These are phyloP conservation scores for Calosoma granatense DNA, from an alignment of 1,140 invertebrate genomes.

Conservation along the genomic window DNA sequence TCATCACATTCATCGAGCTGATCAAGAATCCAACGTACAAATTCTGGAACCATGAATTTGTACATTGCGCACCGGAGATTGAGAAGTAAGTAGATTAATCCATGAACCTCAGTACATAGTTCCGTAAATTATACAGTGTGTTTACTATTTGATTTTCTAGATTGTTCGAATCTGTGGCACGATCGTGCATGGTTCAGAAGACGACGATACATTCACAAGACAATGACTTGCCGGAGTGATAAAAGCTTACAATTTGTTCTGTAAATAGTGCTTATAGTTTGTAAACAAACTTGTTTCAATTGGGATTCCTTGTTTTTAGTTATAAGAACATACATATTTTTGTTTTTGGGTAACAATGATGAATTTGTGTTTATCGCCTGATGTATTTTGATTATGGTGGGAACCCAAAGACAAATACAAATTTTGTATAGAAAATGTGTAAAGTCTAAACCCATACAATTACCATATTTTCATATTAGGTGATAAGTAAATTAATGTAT, in stretches of 20 bases:
- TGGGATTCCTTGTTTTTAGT: neutral
- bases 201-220: slow-evolving; percentile 46
- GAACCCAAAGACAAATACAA: neutral
- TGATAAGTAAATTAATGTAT: slow-evolving; percentile 7
- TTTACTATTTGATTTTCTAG: slow-evolving; percentile 41
- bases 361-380: neutral
- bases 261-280: neutral
- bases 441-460: neutral
- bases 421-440: slow-evolving; percentile 3
- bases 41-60: slow-evolving; percentile 99
- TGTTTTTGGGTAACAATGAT: neutral
- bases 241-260: slow-evolving; percentile 14
- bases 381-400: neutral
- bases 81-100: slow-evolving; percentile 67
- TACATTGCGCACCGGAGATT: slow-evolving; percentile 97
- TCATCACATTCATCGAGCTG: slow-evolving; percentile 98
- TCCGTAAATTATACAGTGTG: slow-evolving; percentile 95
- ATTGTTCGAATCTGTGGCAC: slow-evolving; percentile 86
- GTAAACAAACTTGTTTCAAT: neutral
- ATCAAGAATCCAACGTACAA: slow-evolving; percentile 99
- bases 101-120: slow-evolving; percentile 99
- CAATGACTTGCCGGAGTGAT: slow-evolving; percentile 48
- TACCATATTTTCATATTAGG: slow-evolving; percentile 5
- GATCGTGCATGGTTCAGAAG: slow-evolving; percentile 86
- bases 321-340: neutral